Conservation (phyloP, 2,888 invertebrate species). For the Drosophila recens region DNA sequence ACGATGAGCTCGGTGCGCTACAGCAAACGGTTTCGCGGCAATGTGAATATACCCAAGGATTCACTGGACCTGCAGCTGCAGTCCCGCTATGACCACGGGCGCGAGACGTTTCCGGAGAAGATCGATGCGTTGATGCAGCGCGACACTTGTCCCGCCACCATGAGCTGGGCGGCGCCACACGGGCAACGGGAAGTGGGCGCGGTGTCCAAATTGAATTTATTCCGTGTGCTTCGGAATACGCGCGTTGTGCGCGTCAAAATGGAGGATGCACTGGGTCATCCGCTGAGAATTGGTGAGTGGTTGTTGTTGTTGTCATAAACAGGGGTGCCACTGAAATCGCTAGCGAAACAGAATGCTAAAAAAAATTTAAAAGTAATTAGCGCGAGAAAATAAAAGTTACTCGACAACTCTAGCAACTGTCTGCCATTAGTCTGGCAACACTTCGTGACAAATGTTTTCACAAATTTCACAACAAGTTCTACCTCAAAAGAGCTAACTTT, state of each 20-base stretch:
- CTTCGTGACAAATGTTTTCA: too few species aligned
- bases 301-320: not conserved
- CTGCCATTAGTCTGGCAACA: too few species aligned
- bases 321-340: too few species aligned
- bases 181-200: conserved; percentile 61
- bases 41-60: conserved; percentile 87
- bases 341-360: too few species aligned
- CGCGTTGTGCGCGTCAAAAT: conserved; percentile 78
- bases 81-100: conserved; percentile 89
- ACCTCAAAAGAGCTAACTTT: too few species aligned
- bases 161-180: conserved; percentile 60
- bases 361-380: too few species aligned
- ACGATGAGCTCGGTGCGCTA: conserved; percentile 86
- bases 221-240: conserved; percentile 89
- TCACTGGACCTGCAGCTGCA: conserved; percentile 89
- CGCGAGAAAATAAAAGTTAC: too few species aligned
- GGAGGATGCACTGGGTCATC: conserved; percentile 85
- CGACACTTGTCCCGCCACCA: conserved; percentile 87
- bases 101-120: conserved; percentile 88
- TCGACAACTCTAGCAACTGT: too few species aligned
- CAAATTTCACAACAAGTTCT: too few species aligned
- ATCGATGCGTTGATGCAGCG: conserved; percentile 89
- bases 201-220: conserved; percentile 82
- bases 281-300: conserved; percentile 85
- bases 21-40: conserved; percentile 84